Evolutionary conservation across 2,797 vertebrate species (phyloP).

Genomic region (Sebastes alutus): DNA sequence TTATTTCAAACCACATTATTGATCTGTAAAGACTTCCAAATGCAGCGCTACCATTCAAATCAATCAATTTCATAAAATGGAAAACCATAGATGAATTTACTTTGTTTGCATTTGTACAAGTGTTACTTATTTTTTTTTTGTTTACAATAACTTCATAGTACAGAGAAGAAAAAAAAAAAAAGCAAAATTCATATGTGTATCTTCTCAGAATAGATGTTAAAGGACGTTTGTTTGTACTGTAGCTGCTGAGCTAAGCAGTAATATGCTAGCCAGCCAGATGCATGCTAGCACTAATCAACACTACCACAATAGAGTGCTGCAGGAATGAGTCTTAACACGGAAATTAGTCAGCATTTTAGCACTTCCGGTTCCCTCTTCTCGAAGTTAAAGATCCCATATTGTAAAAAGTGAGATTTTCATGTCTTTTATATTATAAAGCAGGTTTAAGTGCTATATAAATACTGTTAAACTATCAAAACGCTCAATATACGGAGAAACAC

Average conservation of each 20-base stretch:
- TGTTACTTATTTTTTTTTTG: too few species aligned
- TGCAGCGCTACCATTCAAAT: not conserved
- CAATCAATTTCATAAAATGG: not conserved
- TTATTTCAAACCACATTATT: not conserved
- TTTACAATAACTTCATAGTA: not conserved
- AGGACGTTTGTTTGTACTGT: not conserved
- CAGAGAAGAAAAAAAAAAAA: not conserved
- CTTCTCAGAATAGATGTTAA: not conserved
- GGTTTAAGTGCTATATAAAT: too few species aligned
- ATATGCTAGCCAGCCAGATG: not conserved
- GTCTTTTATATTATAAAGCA: too few species aligned
- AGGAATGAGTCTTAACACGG: too few species aligned
- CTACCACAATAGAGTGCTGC: not conserved
- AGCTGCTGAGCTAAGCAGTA: not conserved
- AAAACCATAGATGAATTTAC: not conserved
- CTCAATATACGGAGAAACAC: too few species aligned
- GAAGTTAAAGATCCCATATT: too few species aligned
- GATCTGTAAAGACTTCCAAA: not conserved
- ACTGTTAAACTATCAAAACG: too few species aligned
- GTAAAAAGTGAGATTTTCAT: too few species aligned
- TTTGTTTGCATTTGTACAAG: not conserved
- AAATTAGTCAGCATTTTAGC: too few species aligned
- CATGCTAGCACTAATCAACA: not conserved
- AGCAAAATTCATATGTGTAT: too few species aligned
- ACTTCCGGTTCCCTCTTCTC: too few species aligned